Conservation (phyloP, 2,113 vertebrate species). For the Ceyx melanurus region DNA sequence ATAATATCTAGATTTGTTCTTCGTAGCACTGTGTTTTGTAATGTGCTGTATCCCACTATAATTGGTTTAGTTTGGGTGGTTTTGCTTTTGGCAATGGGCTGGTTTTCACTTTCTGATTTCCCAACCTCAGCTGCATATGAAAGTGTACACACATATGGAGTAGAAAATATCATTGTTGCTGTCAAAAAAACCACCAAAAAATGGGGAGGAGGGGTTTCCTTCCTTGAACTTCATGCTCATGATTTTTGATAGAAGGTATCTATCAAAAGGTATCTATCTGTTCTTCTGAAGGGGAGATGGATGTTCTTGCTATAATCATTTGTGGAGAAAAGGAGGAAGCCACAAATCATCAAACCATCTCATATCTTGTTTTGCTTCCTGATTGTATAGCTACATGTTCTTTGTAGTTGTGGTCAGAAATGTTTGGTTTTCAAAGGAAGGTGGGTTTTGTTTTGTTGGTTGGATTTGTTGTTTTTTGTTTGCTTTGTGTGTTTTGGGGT, state of each 20-base stretch:
- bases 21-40: neutral
- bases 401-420: neutral
- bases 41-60: neutral
- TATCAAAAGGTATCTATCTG: too few species aligned
- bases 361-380: neutral
- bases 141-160: neutral
- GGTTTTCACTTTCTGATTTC: neutral
- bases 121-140: neutral
- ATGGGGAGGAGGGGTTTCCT: neutral
- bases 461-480: too few species aligned
- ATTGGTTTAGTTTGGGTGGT: neutral
- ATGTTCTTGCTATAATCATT: neutral
- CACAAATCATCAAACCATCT: neutral
- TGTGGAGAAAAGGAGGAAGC: neutral
- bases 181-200: neutral
- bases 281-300: neutral
- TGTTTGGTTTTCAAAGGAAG: neutral
- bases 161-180: neutral
- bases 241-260: neutral
- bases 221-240: neutral
- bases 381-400: rapidly evolving
- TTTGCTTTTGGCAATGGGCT: neutral
- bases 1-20: neutral
- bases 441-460: too few species aligned
- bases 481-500: too few species aligned